Percentiles rank a stretch among this genome's conserved stretches.
phyloP scores from a whole-genome alignment of 2,888 invertebrate genomes.

The Lampropteryx suffumata region DNA sequence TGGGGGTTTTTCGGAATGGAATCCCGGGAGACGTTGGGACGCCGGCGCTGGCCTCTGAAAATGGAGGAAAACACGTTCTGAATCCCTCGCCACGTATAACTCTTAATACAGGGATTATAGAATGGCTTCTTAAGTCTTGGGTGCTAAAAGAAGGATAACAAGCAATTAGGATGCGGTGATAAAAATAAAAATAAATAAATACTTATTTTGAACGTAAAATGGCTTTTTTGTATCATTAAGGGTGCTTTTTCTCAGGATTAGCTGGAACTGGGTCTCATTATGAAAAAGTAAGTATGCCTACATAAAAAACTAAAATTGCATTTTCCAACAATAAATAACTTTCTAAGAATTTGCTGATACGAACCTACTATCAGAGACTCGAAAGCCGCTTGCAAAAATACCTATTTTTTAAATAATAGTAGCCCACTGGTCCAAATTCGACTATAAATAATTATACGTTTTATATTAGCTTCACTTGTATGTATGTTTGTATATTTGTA shows the following conservation, averaged over 20 bases:
- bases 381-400: too few relatives aligned
- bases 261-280: conserved; percentile 15
- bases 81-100: conserved; percentile 78
- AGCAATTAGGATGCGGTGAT: conserved; percentile 64
- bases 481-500: too few relatives aligned
- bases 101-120: conserved; percentile 79
- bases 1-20: conserved; percentile 79
- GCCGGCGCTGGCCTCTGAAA: conserved; percentile 62
- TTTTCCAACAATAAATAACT: too few relatives aligned
- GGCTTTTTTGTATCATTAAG: conserved; percentile 34
- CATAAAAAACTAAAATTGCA: too few relatives aligned
- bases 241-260: conserved; percentile 27
- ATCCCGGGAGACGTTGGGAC: conserved; percentile 68
- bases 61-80: conserved; percentile 74
- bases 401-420: too few relatives aligned
- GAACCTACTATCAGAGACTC: too few relatives aligned
- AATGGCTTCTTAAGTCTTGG: conserved; percentile 74
- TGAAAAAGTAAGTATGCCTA: too few relatives aligned
- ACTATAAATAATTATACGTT: too few relatives aligned
- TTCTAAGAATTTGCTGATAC: background rate
- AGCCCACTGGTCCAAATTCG: too few relatives aligned
- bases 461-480: too few relatives aligned
- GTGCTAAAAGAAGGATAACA: conserved; percentile 77
- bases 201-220: conserved; percentile 39
- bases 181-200: conserved; percentile 49